phyloP scores from a whole-genome alignment of 1,140 invertebrate genomes.

The Gonioctena quinquepunctata region DNA sequence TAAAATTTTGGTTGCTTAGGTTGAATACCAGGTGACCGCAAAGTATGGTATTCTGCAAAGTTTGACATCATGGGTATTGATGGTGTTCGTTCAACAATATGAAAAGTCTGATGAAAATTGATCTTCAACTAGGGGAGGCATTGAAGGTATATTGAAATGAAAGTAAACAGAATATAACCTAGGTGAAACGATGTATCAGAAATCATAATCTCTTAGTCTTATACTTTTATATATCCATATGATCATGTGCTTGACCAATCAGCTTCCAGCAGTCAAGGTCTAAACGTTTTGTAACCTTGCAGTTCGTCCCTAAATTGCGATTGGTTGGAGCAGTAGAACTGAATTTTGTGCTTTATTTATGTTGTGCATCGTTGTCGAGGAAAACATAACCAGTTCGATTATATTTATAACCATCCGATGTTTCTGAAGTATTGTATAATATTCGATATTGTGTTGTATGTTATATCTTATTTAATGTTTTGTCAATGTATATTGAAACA shows the following conservation, averaged over 20 bases:
- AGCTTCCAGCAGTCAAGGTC: neutral
- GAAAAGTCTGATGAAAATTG: too few species aligned
- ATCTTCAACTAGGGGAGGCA: neutral
- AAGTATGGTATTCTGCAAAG: too few species aligned
- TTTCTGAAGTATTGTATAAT: too few species aligned
- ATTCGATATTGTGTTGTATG: neutral
- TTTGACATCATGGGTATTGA: too few species aligned
- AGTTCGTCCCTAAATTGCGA: conserved; percentile 12
- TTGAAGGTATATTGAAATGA: neutral
- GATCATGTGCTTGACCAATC: neutral
- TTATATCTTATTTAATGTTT: neutral
- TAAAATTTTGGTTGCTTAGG: too few species aligned
- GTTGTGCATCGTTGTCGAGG: conserved; percentile 6
- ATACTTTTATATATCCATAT: neutral
- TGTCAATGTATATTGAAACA: neutral
- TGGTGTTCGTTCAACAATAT: too few species aligned
- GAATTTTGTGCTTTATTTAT: conserved; percentile 18
- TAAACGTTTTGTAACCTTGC: conserved; percentile 7
- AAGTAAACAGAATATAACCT: neutral
- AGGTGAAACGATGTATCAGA: neutral
- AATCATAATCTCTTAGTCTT: neutral
- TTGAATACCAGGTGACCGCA: too few species aligned
- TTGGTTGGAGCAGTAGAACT: conserved; percentile 6
- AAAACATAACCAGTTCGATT: too few species aligned
- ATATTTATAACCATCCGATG: too few species aligned